Evolutionary conservation across 2,797 vertebrate genomes (phyloP).

Genomic region (Tenualosa ilisha): DNA sequence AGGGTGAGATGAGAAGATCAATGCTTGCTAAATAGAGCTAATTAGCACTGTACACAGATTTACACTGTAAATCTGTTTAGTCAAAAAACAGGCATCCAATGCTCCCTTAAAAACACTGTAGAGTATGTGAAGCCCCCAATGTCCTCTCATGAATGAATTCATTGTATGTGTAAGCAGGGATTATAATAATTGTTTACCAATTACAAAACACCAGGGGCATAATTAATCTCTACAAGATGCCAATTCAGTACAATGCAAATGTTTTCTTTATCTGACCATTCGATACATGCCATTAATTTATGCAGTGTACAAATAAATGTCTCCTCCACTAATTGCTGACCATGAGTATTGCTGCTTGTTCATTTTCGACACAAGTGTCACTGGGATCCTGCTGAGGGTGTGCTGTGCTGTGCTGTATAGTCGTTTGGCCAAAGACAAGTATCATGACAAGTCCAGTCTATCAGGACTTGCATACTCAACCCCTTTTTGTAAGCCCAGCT

Average conservation of each 20-base stretch:
- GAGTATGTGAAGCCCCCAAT: background rate
- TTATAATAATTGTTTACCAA: constrained; percentile 78
- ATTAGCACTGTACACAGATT: background rate
- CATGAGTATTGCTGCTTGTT: background rate
- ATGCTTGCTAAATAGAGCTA: background rate
- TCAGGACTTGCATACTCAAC: constrained; percentile 7
- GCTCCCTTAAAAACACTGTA: constrained; percentile 30
- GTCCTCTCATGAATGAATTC: constrained; percentile 65
- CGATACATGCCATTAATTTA: constrained; percentile 72
- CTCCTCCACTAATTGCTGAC: constrained; percentile 22
- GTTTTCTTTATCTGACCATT: constrained; percentile 57
- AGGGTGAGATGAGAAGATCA: background rate
- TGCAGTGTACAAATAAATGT: constrained; percentile 46
- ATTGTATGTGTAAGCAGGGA: constrained; percentile 72
- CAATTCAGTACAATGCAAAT: constrained; percentile 71
- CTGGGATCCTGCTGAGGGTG: background rate
- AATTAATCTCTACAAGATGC: constrained; percentile 76
- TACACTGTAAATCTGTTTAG: background rate
- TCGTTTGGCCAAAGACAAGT: background rate
- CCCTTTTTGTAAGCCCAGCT: background rate
- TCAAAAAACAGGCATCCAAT: constrained; percentile 13
- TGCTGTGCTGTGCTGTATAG: background rate
- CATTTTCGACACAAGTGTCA: background rate
- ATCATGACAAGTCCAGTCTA: constrained; percentile 4
- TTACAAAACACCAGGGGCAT: constrained; percentile 66